A percentile compares a stretch with the other conserved stretches of the same genome.
phyloP scores from a whole-genome alignment of 64 coral and sea anemone species.

The Dendronephthya gigantea region DNA sequence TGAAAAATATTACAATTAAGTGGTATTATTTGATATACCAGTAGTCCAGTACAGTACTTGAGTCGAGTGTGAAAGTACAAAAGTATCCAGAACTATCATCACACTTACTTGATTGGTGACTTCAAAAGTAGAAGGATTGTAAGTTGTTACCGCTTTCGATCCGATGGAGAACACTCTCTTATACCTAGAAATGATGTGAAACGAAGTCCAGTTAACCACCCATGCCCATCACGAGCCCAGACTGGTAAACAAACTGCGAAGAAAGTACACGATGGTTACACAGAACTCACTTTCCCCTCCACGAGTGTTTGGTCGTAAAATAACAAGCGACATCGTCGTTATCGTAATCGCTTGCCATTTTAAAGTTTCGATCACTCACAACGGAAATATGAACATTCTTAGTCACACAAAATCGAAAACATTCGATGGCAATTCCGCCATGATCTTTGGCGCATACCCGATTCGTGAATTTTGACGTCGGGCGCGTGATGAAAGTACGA shows the following conservation, averaged over 20 bases:
- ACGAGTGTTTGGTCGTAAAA: conserved; percentile 98
- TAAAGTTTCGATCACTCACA: background rate
- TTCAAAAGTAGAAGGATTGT: conserved; percentile 78
- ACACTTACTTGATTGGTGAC: conserved; percentile 88
- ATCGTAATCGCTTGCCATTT: conserved; percentile 82
- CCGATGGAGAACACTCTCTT: conserved; percentile 97
- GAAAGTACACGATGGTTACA: background rate
- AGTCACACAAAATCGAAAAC: background rate
- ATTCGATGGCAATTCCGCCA: background rate
- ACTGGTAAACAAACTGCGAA: background rate
- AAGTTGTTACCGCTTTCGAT: conserved; percentile 87
- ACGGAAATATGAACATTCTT: background rate
- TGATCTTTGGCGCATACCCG: background rate
- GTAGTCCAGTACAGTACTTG: no score
- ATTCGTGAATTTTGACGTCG: background rate
- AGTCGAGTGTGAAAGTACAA: background rate
- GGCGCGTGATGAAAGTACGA: no score
- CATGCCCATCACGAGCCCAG: background rate
- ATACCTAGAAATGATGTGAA: conserved; percentile 47
- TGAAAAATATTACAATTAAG: no score
- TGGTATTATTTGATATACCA: background rate
- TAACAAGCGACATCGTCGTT: conserved; percentile 93
- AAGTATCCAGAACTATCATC: no score
- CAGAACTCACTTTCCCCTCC: conserved; percentile 87
- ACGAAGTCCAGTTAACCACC: background rate